Evolutionary conservation across 2,797 vertebrate species (phyloP), one percentile per base, ranked within the genome.

Genomic region (Leptatherina wallacei): DNA sequence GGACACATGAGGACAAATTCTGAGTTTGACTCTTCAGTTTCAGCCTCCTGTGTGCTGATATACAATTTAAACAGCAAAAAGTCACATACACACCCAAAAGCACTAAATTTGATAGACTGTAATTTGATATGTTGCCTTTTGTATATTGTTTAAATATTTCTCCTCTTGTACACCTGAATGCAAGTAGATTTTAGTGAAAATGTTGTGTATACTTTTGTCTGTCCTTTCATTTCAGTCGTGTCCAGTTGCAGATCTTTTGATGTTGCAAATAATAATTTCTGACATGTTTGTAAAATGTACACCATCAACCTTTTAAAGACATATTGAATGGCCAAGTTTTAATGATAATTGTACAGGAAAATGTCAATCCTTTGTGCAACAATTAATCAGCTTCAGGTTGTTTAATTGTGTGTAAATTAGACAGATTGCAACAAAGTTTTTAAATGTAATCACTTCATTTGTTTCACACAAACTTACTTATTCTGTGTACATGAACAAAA

Each of bases 1-100:
- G 64, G 64, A 72, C 44, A 61, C 49, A 36, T 22, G 56, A 75
- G 73, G 69, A 78, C 30, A 38, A 68, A 75, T 79, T n/a, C 81
- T 65, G 30, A 42, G 55, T 76, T 49, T 67, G 54, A 56, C 63
- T 74, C 65, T 49, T 57, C 36, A 32, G 49, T 76, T 65, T 61
- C 35, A 56, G 8, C 22, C 64, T 60, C 18, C 63, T 52, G 55
- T 56, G 49, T 75, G 27, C 12, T 22, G 4, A n/a, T 55, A 22
- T 16, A 52, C 35, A 30, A 42, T 60, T 20, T 29, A n/a, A 30
- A 30, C 24, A 27, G 33, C 57, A 62, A 14, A 55, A 44, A 32
- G 62, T 59, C 8, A 22, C 24, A 47, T 30, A 20, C 1, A 1
- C 0, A 2, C 11, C 47, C 14, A 18, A 3, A 61, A 22, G 44